Evolutionary conservation across 2,888 invertebrate genomes (phyloP), one percentile per base, ranked within the genome.

Genomic region (Linnaemya tessellans): DNA sequence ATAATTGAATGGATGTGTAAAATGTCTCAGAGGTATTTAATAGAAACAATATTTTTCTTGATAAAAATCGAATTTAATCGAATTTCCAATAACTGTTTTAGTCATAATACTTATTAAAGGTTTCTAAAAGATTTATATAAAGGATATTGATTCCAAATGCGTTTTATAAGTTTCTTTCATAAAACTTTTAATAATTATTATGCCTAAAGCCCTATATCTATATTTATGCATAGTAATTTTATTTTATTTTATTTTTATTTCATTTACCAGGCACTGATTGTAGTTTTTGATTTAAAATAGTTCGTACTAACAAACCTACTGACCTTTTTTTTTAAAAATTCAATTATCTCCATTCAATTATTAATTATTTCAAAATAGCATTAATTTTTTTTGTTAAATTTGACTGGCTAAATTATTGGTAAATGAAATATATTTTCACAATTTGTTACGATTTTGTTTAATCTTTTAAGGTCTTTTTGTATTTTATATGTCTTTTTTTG

Each of bases 1-100:
- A 22, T 13, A 54, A 64, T 62, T 30, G 25, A 38, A 75, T 70
- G 46, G 22, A 46, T 25, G 20, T 74, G 4, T 13, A 46, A 46
- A 49, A 62, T 71, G 35, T 75, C 35, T 74, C 56, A 80, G 74
- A 79, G 68, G 54, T 84, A 68, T 79, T 83, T 78, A 65, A 82
- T 62, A 62, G n/a, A 51, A 30, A 60, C 30, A 67, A 38, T 56
- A 49, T 49, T 49, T 30, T 30, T 30, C 30, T 30, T 30, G 2
- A 30, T 30, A 30, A 30, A 30, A 30, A 30, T 30, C 30, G 30
- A 30, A 30, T 30, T 30, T 30, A 5, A n/a, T n/a, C 30, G 5
- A 30, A 2, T 30, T 30, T n/a, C n/a, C n/a, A n/a, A 30, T 30
- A 3, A 30, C 30, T 30, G 30, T 5, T 5, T 3, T 30, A 30